These are phyloP conservation scores for Tangara arthus DNA, from an alignment of 2,797 vertebrate genomes.

Conservation along the genomic window DNA sequence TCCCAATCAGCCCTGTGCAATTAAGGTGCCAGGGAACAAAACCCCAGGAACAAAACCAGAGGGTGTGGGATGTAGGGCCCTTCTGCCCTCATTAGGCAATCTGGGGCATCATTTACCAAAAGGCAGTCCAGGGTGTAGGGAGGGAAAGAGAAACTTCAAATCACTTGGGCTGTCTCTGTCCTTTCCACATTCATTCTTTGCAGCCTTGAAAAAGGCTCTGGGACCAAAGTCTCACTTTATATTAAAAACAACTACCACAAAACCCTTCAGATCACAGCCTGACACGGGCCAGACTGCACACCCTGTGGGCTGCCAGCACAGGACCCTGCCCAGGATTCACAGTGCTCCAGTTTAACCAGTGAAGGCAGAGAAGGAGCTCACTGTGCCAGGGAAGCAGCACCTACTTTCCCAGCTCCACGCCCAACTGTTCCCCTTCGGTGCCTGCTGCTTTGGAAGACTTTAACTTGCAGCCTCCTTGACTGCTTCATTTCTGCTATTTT, in stretches of 20 bases:
- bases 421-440: fast-evolving
- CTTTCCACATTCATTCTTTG: fast-evolving
- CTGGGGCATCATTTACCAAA: neutral
- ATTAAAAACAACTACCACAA: neutral
- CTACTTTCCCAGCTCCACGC: neutral
- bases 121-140: neutral
- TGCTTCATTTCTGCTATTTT: conserved; percentile 8
- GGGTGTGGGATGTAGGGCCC: neutral
- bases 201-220: neutral
- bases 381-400: neutral
- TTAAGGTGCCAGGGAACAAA: neutral
- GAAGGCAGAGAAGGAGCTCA: neutral
- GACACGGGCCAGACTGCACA: fast-evolving
- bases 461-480: neutral
- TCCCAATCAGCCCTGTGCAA: neutral
- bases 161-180: neutral
- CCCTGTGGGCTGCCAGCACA: neutral
- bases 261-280: neutral
- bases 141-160: neutral
- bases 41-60: neutral
- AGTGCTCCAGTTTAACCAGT: neutral
- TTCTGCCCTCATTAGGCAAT: neutral
- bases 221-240: neutral
- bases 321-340: neutral
- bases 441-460: neutral